Conservation (phyloP, 2,888 invertebrate species). For the Lissonota sp. region DNA sequence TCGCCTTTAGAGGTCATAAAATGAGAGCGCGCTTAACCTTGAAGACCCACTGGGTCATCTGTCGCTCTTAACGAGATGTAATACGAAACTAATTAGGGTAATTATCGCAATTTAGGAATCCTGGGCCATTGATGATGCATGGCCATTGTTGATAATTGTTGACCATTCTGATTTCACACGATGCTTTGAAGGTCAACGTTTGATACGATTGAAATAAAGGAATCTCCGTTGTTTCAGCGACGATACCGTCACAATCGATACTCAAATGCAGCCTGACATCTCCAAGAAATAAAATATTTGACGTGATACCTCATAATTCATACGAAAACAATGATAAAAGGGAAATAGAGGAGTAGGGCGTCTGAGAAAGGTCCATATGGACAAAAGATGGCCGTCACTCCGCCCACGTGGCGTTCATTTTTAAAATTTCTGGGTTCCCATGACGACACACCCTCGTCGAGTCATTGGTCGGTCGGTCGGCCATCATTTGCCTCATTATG, state of each 20-base stretch:
- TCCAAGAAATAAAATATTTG: not conserved
- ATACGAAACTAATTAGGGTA: slow-evolving; percentile 23
- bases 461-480: slow-evolving; percentile 79
- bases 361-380: not conserved
- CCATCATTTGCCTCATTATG: slow-evolving; percentile 80
- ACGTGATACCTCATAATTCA: not conserved
- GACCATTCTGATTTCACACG: not conserved
- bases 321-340: slow-evolving; percentile 7
- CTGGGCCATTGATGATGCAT: not conserved
- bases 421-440: slow-evolving; percentile 55
- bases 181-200: not conserved
- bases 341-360: slow-evolving; percentile 35
- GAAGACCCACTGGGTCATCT: slow-evolving; percentile 47
- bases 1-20: slow-evolving; percentile 53
- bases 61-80: slow-evolving; percentile 14
- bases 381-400: slow-evolving; percentile 40
- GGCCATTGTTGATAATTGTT: not conserved
- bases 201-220: too few species aligned
- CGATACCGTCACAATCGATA: not conserved
- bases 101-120: slow-evolving; percentile 1
- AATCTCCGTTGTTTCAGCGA: not conserved
- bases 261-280: not conserved
- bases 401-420: slow-evolving; percentile 59
- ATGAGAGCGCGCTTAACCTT: slow-evolving; percentile 48
- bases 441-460: slow-evolving; percentile 70